Base-by-base conservation (phyloP, 2,113 vertebrate species). In the Ia io region DNA sequence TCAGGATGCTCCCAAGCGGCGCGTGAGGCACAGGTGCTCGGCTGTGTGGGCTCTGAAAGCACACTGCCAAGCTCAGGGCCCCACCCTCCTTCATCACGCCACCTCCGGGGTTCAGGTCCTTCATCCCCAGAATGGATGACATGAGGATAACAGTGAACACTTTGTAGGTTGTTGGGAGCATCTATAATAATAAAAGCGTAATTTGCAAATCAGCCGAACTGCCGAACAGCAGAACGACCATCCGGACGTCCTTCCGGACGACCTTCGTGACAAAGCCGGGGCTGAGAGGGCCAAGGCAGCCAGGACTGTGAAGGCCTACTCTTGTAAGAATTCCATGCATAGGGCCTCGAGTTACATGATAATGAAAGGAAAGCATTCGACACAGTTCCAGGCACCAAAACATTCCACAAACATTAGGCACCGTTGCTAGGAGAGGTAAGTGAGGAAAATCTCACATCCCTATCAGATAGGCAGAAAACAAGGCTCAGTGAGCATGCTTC, bases 191-290 rank as follows among this genome's bases (percentile, higher is more conserved):
- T 25, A 61, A 61, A 25, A 61, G 59, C 9, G 1, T 59, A 59
- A 59, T 59, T 25, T 61, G 59, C 25, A 61, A 61, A 61, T 61
- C 25, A 11, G 59, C 59, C 10, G 2, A 28, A 59, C 56, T 23
- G 56, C 56, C 8, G 1, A 59, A 56, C 53, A 56, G 53, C 7
- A 1, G 53, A 23, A 23, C 3, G 3, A 59, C 9, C 1, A 0
- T 59, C 56, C 22, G 6, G 56, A 59, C 3, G 1, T 28, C 59
- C 59, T 61, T 61, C 23, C 25, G 1, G 59, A 28, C 1, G 25
- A 61, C 23, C 59, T 61, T 61, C 25, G 1, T 11, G 59, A 61
- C 3, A 10, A 61, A 61, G 59, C 59, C 4, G 9, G 59, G 23
- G 23, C 56, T 61, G 56, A 20, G 3, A 59, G 56, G 56, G 23